Conservation (phyloP, 2,113 vertebrate species). For the Notiomystis cincta region DNA sequence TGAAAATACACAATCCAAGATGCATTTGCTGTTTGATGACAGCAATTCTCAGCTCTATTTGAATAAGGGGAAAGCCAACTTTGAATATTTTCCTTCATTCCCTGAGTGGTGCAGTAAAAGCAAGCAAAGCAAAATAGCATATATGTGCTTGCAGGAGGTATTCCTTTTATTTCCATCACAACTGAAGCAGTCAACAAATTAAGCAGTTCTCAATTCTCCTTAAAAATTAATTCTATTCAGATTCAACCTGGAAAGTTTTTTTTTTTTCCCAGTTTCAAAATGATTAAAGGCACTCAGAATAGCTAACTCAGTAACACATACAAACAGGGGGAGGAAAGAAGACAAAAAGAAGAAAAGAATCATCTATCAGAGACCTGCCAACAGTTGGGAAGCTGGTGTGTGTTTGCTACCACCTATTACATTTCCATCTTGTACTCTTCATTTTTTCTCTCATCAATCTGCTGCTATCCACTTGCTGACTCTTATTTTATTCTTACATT, state of each 20-base stretch:
- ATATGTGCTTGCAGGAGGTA: not conserved
- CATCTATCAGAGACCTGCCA: not conserved
- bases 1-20: not conserved
- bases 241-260: not conserved
- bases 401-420: not conserved
- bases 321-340: not conserved
- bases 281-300: not conserved
- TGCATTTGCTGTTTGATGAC: not conserved
- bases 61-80: not conserved
- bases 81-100: not conserved
- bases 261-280: not conserved
- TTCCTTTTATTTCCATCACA: not conserved
- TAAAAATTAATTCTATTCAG: not conserved
- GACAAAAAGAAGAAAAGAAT: not conserved
- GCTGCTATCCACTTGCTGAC: not conserved
- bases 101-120: not conserved
- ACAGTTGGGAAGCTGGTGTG: not conserved
- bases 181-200: not conserved
- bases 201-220: not conserved
- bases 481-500: not conserved
- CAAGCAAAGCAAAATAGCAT: not conserved
- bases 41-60: not conserved
- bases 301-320: not conserved
- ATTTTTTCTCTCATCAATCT: not conserved
- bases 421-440: not conserved